phyloP scores from a whole-genome alignment of 1,140 invertebrate species.

The Sitodiplosis mosellana region DNA sequence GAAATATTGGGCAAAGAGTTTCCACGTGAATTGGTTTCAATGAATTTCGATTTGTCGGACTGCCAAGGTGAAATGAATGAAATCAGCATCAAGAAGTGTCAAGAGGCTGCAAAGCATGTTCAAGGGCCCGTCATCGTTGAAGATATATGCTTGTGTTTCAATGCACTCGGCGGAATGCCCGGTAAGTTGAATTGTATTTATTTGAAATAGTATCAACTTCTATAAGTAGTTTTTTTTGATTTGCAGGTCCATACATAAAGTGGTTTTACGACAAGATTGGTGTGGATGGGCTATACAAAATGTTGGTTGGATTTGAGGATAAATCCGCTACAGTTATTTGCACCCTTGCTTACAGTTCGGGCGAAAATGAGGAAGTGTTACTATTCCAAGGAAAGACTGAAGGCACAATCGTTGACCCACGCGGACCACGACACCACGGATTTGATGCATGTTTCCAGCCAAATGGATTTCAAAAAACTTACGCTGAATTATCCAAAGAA shows the following conservation, averaged over 20 bases:
- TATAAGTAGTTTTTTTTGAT: no score
- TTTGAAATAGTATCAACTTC: no score
- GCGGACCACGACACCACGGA: no score
- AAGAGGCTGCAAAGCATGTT: constrained; percentile 53
- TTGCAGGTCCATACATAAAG: constrained; percentile 88
- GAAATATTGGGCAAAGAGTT: constrained; percentile 70
- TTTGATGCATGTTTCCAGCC: constrained; percentile 83
- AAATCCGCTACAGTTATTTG: constrained; percentile 85
- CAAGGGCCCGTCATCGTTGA: constrained; percentile 78
- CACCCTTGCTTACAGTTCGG: constrained; percentile 66
- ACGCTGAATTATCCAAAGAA: constrained; percentile 71
- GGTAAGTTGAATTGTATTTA: constrained; percentile 19
- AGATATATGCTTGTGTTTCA: constrained; percentile 89
- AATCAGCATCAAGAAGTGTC: constrained; percentile 68
- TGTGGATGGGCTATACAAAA: constrained; percentile 59
- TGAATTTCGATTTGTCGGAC: constrained; percentile 79
- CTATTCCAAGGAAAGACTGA: constrained; percentile 64
- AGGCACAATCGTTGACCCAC: constrained; percentile 74
- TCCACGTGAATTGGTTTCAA: constrained; percentile 42
- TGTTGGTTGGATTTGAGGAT: constrained; percentile 76
- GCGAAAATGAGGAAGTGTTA: constrained; percentile 36
- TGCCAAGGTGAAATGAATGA: constrained; percentile 82
- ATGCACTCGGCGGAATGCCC: constrained; percentile 79
- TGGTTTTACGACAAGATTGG: constrained; percentile 89
- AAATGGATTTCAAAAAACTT: constrained; percentile 64